Evolutionary conservation across 2,113 vertebrate species (phyloP).

Genomic region (Choloepus hoffmanni): DNA sequence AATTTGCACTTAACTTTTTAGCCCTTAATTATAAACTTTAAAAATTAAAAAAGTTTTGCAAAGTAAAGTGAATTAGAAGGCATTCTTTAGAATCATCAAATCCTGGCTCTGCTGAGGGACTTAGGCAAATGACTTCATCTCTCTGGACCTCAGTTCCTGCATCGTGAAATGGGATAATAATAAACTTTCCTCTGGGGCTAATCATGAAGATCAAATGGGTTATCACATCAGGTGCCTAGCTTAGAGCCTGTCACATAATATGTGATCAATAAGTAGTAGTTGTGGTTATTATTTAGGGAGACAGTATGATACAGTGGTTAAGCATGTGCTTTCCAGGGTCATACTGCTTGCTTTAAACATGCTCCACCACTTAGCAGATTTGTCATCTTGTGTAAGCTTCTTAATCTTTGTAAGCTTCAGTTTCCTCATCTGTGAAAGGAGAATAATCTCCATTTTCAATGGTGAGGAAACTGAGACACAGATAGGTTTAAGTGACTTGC

Average conservation of each 20-base stretch:
- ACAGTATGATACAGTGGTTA: not conserved
- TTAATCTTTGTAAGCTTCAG: not conserved
- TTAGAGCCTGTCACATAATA: not conserved
- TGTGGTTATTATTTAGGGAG: not conserved
- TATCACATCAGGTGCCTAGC: not conserved
- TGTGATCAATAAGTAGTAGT: not conserved
- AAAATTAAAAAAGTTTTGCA: not conserved
- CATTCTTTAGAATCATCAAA: not conserved
- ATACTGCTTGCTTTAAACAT: not conserved
- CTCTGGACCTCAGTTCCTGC: not conserved
- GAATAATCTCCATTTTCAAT: not conserved
- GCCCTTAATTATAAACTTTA: not conserved
- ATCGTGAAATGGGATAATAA: not conserved
- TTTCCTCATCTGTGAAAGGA: conserved; percentile 2
- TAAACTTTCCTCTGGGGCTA: not conserved
- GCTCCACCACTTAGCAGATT: not conserved
- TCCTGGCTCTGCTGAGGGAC: not conserved
- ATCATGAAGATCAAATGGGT: not conserved
- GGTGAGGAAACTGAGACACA: not conserved
- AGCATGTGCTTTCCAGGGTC: no score
- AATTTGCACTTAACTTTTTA: not conserved
- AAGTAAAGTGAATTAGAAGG: not conserved
- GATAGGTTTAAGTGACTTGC: not conserved
- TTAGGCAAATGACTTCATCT: not conserved
- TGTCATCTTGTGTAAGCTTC: not conserved